A percentile compares a stretch with the other conserved stretches of the same genome.
These are phyloP conservation scores for Caradrina kadenii DNA, from an alignment of 2,888 invertebrate genomes.

Conservation along the genomic window DNA sequence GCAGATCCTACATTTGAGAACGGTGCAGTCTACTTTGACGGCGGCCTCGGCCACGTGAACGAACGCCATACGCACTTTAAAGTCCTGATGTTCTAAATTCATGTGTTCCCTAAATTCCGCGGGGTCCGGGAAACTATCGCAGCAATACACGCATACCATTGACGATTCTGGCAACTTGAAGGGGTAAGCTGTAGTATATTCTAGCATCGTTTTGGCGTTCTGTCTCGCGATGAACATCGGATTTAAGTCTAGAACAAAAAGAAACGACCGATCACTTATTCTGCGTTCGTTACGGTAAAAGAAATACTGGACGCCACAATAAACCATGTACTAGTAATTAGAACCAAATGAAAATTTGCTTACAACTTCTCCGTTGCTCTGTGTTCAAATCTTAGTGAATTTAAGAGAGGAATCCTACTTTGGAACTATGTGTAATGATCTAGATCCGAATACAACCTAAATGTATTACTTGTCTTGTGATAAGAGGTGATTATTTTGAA, in stretches of 20 bases:
- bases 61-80: conserved; percentile 65
- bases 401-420: too few species aligned
- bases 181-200: conserved; percentile 68
- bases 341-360: background rate
- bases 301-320: conserved; percentile 23
- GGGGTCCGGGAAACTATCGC: conserved; percentile 69
- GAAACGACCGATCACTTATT: conserved; percentile 64
- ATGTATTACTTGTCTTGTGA: background rate
- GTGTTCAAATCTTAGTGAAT: background rate
- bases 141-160: conserved; percentile 70
- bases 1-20: conserved; percentile 68
- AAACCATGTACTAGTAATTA: conserved; percentile 2
- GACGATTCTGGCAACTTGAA: conserved; percentile 67
- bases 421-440: too few species aligned
- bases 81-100: conserved; percentile 65
- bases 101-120: conserved; percentile 67
- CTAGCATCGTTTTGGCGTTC: conserved; percentile 66
- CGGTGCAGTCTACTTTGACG: conserved; percentile 68
- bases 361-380: background rate
- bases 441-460: background rate
- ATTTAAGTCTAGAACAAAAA: conserved; percentile 69
- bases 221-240: conserved; percentile 63
- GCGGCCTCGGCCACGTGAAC: conserved; percentile 64
- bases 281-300: conserved; percentile 17
- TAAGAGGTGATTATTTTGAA: background rate